A percentile compares a stretch with the other conserved stretches of the same genome.
phyloP scores from a whole-genome alignment of 2,113 vertebrate genomes.

The Chelonoidis abingdonii region DNA sequence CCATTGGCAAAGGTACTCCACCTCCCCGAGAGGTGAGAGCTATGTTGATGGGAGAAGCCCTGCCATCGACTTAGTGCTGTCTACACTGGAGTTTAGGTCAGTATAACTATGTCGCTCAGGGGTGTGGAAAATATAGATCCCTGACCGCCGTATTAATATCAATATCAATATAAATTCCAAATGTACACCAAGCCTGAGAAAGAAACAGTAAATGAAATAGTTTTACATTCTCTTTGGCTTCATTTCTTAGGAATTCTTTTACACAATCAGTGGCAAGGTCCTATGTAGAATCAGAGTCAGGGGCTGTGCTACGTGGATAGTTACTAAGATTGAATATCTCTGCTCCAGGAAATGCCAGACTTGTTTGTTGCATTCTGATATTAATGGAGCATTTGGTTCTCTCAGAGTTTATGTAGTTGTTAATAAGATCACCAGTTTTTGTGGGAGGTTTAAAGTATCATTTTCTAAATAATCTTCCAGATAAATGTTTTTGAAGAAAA shows the following conservation, averaged over 20 bases:
- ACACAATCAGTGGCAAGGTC: neutral
- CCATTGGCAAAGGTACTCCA: neutral
- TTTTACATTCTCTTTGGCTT: neutral
- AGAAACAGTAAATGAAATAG: neutral
- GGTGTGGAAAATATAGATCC: neutral
- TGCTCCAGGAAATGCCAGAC: neutral
- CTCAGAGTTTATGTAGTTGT: neutral
- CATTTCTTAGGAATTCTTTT: neutral
- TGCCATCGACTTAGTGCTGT: neutral
- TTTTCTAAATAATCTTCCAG: neutral
- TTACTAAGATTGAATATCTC: neutral
- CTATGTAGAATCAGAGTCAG: neutral
- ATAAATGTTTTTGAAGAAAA: neutral
- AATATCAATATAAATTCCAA: neutral
- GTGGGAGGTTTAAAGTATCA: neutral
- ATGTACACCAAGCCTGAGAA: neutral
- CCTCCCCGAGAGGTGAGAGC: neutral
- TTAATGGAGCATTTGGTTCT: neutral
- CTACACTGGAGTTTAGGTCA: neutral
- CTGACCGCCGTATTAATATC: neutral
- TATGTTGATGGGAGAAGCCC: neutral
- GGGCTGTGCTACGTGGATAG: fast-evolving
- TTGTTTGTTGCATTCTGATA: neutral
- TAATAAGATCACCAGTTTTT: neutral
- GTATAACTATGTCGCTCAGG: neutral